phyloP scores from a whole-genome alignment of 2,113 vertebrate genomes.

The Pristiophorus japonicus region DNA sequence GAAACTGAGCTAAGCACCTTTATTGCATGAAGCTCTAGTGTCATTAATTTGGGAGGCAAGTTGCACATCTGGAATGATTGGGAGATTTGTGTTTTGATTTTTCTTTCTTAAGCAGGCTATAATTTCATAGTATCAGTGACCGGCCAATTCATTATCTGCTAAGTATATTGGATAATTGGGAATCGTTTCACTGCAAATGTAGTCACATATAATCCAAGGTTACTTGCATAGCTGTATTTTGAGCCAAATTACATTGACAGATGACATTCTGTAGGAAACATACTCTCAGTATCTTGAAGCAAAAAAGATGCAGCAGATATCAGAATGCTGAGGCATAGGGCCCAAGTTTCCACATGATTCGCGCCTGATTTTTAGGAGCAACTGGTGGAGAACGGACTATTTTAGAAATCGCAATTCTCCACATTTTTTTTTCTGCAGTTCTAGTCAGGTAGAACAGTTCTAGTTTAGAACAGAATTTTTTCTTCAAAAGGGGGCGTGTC shows the following conservation, averaged over 20 bases:
- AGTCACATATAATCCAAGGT: not conserved
- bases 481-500: too few relatives aligned
- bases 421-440: too few relatives aligned
- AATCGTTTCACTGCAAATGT: not conserved
- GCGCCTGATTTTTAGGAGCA: too few relatives aligned
- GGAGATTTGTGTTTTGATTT: not conserved
- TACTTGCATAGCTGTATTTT: not conserved
- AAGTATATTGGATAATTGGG: not conserved
- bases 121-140: not conserved
- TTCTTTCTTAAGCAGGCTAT: not conserved
- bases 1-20: not conserved
- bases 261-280: not conserved
- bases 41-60: not conserved
- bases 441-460: too few relatives aligned
- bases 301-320: not conserved
- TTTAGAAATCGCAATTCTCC: too few relatives aligned
- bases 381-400: too few relatives aligned
- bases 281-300: not conserved
- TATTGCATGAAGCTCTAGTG: not conserved
- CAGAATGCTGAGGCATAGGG: not conserved
- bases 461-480: too few relatives aligned
- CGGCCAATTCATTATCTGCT: not conserved
- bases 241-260: not conserved
- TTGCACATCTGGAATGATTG: not conserved
- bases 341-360: too few relatives aligned